A percentile compares a stretch with the other conserved stretches of the same genome.
These are phyloP conservation scores for Trachelus stipa DNA, from an alignment of 2,888 invertebrate genomes.

Conservation along the genomic window DNA sequence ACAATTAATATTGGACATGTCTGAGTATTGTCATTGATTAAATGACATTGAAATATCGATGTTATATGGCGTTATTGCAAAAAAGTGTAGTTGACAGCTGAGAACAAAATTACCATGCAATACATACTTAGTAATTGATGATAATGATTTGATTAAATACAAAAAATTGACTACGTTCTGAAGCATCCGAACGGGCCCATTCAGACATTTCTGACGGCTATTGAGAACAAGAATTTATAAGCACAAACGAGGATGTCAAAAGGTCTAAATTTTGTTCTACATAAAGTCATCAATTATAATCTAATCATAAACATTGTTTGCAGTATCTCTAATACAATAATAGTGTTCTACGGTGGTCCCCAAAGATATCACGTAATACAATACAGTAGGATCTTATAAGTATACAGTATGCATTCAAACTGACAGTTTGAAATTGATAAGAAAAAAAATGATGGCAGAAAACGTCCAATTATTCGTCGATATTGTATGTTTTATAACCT, in stretches of 20 bases:
- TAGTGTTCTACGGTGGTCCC: neutral
- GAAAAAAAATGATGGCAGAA: neutral
- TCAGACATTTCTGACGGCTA: neutral
- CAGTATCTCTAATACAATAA: neutral
- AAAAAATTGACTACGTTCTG: neutral
- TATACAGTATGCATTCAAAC: neutral
- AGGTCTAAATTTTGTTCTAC: neutral
- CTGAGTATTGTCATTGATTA: neutral
- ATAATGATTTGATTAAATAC: neutral
- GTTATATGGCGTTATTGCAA: neutral
- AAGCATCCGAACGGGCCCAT: neutral
- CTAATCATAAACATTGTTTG: neutral
- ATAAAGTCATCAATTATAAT: neutral
- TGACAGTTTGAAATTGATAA: neutral
- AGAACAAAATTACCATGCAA: slow-evolving; percentile 1
- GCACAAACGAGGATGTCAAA: neutral
- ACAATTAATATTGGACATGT: neutral
- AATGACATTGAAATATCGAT: neutral
- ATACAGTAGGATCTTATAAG: neutral
- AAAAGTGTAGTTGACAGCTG: neutral
- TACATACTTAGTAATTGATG: neutral
- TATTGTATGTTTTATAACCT: neutral
- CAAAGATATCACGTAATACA: neutral
- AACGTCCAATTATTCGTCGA: neutral
- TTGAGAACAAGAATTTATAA: neutral